Base-by-base conservation (phyloP, 2,113 vertebrate species). In the Willisornis vidua region DNA sequence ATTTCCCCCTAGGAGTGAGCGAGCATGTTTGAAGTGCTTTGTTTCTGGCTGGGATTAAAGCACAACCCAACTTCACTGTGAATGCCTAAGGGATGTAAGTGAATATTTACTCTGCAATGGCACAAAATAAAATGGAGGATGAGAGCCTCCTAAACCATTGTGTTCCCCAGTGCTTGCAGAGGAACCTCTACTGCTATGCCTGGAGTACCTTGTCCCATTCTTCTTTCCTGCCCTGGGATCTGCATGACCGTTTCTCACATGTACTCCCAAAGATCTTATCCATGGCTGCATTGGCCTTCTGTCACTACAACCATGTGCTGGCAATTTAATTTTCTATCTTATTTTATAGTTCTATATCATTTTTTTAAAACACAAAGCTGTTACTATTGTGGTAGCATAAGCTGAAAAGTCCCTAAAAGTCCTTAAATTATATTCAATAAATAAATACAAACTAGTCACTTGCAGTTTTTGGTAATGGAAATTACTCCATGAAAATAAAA, bases 181-280 rank as follows among this genome's bases (percentile, higher is more conserved):
- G 23, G 23, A 54, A 15, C 15, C 51, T 23, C 23, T 55, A 15
- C 12, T 63, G 10, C 14, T 9, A 20, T 48, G 3, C 33, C 6
- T 55, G 29, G 7, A 48, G 43, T 19, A 9, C 4, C 7, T 63
- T 3, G 29, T 63, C 3, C 1, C 7, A 23, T 46, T 12, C 16
- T 55, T 35, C 10, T 79, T 7, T 8, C 4, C 17, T 49, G 39
- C 9, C 9, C 20, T 23, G 41, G 29, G 8, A 43, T 26, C 43
- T 20, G 7, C 35, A 57, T 10, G 9, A 35, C 9, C 0, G 0
- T 51, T 73, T 57, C 9, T 80, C 7, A 6, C 10, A 18, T 12
- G 4, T 33, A 19, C 4, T 37, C 26, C 35, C 17, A 31, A 37
- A 37, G 14, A 43, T 17, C 3, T 72, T 57, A 35, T 35, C 24